Conservation (phyloP, 2,113 vertebrate species). For the Pterocles burchelli region DNA sequence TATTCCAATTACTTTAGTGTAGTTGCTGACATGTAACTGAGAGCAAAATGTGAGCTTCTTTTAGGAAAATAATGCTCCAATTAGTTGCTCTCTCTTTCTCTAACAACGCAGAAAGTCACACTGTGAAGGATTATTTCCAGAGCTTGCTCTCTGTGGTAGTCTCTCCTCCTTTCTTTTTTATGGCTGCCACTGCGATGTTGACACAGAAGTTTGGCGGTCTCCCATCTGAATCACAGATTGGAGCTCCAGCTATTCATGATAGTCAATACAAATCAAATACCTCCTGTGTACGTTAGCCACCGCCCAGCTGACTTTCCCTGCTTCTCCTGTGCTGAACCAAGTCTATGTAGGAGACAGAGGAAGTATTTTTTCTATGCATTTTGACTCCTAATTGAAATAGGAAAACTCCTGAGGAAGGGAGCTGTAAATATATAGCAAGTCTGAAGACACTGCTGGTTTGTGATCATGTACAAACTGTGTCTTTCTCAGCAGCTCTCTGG, state of each 20-base stretch:
- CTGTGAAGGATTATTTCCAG: conserved; percentile 7
- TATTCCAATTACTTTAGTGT: conserved; percentile 38
- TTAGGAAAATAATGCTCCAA: conserved; percentile 51
- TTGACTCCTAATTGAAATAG: background rate
- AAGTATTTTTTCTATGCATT: background rate
- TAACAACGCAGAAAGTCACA: background rate
- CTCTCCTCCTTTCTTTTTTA: background rate
- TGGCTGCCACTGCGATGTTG: background rate
- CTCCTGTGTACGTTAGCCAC: background rate
- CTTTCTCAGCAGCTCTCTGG: background rate
- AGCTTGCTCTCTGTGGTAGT: background rate
- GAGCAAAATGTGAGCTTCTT: conserved; percentile 35
- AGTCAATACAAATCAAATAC: background rate
- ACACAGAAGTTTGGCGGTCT: background rate
- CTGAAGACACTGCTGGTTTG: background rate
- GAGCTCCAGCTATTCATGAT: background rate
- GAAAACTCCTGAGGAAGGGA: background rate
- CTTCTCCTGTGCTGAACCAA: background rate
- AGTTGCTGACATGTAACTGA: conserved; percentile 18
- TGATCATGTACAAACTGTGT: background rate
- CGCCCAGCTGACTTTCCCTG: background rate
- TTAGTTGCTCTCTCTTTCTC: conserved; percentile 28
- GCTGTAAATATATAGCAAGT: background rate
- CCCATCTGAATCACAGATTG: background rate
- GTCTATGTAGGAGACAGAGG: background rate